These are phyloP conservation scores for Sarotherodon lohbergeri DNA, from an alignment of 2,113 vertebrate genomes.

Conservation along the genomic window DNA sequence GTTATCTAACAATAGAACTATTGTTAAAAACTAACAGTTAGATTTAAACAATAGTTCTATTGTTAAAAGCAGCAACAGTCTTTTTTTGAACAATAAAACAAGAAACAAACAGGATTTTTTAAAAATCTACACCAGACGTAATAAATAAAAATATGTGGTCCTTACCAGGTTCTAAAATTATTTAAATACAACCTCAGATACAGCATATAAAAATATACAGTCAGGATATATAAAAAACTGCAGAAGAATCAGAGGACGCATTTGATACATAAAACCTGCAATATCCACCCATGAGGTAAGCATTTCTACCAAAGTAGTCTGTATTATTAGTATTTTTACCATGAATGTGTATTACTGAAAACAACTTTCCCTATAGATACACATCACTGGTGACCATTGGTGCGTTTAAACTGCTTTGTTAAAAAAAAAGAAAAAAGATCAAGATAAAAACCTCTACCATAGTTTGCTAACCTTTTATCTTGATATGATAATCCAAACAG, in stretches of 20 bases:
- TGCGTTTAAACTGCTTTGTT: background rate
- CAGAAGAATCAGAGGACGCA: background rate
- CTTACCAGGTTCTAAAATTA: background rate
- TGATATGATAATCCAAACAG: background rate
- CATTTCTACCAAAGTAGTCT: background rate
- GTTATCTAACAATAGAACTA: too few relatives aligned
- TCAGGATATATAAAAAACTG: too few relatives aligned
- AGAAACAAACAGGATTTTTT: too few relatives aligned
- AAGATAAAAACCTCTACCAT: background rate
- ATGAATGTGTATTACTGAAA: background rate
- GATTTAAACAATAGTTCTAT: too few relatives aligned
- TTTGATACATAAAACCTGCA: background rate
- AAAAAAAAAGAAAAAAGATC: too few relatives aligned
- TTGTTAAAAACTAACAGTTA: too few relatives aligned
- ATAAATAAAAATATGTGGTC: too few relatives aligned
- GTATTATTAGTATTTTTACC: background rate
- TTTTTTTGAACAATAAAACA: too few relatives aligned
- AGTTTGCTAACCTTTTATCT: background rate
- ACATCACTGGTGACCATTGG: background rate
- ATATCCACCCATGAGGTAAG: background rate
- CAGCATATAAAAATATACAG: too few relatives aligned
- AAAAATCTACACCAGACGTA: too few relatives aligned
- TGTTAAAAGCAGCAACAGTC: too few relatives aligned
- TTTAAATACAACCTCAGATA: background rate
- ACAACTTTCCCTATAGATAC: background rate